phyloP scores from a whole-genome alignment of 2,888 invertebrate genomes.

The Heliconius ethilla region DNA sequence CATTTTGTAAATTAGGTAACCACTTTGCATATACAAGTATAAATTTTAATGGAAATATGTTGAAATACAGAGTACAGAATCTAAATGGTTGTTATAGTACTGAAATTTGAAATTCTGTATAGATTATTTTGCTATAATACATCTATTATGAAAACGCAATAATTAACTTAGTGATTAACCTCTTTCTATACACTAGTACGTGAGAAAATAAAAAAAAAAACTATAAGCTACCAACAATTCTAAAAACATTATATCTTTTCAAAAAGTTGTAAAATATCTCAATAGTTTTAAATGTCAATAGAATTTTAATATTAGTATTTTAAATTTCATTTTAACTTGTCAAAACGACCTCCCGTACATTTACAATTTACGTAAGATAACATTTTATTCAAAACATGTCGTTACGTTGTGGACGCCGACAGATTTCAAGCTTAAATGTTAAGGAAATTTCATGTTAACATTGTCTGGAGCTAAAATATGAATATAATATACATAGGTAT shows the following conservation, averaged over 20 bases:
- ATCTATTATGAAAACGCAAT: neutral
- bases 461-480: neutral
- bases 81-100: neutral
- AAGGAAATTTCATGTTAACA: conserved; percentile 37
- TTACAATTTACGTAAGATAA: conserved; percentile 48
- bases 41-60: neutral
- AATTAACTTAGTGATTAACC: neutral
- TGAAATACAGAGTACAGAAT: neutral
- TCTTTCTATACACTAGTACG: neutral
- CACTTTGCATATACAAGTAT: neutral
- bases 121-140: neutral
- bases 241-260: neutral
- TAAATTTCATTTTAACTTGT: conserved; percentile 38
- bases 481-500: neutral
- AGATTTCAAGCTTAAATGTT: conserved; percentile 50
- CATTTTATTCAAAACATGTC: conserved; percentile 53
- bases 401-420: conserved; percentile 47
- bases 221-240: neutral
- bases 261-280: neutral
- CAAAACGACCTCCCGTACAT: conserved; percentile 35
- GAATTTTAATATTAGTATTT: conserved; percentile 1
- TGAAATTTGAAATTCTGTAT: neutral
- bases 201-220: neutral
- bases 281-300: neutral
- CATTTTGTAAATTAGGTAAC: conserved; percentile 16